Conservation (phyloP, 2,113 vertebrate genomes). For the Lethenteron camtschaticum region DNA sequence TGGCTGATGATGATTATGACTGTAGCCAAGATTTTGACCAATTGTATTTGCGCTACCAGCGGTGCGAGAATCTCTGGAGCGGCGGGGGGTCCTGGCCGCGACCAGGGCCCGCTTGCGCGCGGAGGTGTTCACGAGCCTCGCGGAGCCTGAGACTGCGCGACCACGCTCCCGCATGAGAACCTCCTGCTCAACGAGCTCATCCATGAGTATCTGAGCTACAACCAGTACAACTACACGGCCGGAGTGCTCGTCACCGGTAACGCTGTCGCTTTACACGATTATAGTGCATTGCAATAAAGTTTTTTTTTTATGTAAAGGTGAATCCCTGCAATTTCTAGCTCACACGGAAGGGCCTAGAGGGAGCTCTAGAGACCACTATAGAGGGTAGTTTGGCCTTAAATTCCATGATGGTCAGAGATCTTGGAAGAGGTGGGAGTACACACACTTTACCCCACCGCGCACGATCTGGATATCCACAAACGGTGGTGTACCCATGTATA, state of each 20-base stretch:
- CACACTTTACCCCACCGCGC: too few species aligned
- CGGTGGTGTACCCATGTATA: too few species aligned
- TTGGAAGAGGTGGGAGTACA: too few species aligned
- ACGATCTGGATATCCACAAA: too few species aligned
- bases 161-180: conserved; percentile 53
- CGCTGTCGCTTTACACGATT: neutral
- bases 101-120: conserved; percentile 66
- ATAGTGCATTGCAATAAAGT: neutral
- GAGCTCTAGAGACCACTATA: too few species aligned
- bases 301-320: neutral
- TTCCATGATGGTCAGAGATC: too few species aligned
- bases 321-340: neutral
- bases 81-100: conserved; percentile 43
- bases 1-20: too few species aligned
- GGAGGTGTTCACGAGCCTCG: conserved; percentile 62
- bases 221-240: conserved; percentile 48
- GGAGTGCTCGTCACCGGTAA: conserved; percentile 65
- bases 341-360: neutral
- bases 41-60: conserved; percentile 22
- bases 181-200: conserved; percentile 80
- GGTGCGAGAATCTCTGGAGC: conserved; percentile 58
- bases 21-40: too few species aligned
- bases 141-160: conserved; percentile 37
- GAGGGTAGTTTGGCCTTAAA: too few species aligned
- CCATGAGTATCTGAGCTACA: conserved; percentile 79